Percentiles rank a stretch among this genome's conserved stretches.
phyloP scores from a whole-genome alignment of 2,888 invertebrate species.

The Papilio protenor region DNA sequence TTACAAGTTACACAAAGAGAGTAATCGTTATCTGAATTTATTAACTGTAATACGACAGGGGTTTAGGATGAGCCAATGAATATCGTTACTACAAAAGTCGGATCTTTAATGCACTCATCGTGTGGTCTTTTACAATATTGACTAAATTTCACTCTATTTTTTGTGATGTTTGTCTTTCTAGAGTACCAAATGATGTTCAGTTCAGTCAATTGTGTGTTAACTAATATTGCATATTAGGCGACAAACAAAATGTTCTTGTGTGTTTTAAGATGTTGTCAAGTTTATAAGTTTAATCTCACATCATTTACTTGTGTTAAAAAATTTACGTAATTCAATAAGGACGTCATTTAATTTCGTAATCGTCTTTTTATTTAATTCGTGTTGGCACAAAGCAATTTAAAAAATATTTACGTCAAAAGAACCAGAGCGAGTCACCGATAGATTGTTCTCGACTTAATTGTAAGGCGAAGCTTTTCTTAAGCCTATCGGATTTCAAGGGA shows the following conservation, averaged over 20 bases:
- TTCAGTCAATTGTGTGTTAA: too few relatives aligned
- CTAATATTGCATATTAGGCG: too few relatives aligned
- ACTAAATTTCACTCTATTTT: background rate
- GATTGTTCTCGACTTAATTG: conserved; percentile 39
- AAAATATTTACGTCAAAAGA: conserved; percentile 19
- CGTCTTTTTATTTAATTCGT: background rate
- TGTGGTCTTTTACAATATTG: background rate
- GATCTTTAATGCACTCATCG: background rate
- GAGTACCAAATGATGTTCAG: background rate
- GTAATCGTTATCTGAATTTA: background rate
- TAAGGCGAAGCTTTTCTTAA: conserved; percentile 35
- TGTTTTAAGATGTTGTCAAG: background rate
- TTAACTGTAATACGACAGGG: background rate
- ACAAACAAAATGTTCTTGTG: background rate
- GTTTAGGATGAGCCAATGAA: background rate
- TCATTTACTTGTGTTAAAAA: background rate
- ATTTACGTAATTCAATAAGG: background rate
- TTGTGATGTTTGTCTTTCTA: background rate
- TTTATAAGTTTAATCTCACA: background rate
- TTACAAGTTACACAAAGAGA: background rate
- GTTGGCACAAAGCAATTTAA: conserved; percentile 16
- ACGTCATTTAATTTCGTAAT: background rate
- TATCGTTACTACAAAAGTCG: background rate
- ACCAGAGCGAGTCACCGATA: conserved; percentile 23
- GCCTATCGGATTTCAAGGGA: conserved; percentile 47